Evolutionary conservation across 2,797 vertebrate genomes (phyloP), one percentile per base, ranked within the genome.

Genomic region (Pantherophis alleghaniensis): DNA sequence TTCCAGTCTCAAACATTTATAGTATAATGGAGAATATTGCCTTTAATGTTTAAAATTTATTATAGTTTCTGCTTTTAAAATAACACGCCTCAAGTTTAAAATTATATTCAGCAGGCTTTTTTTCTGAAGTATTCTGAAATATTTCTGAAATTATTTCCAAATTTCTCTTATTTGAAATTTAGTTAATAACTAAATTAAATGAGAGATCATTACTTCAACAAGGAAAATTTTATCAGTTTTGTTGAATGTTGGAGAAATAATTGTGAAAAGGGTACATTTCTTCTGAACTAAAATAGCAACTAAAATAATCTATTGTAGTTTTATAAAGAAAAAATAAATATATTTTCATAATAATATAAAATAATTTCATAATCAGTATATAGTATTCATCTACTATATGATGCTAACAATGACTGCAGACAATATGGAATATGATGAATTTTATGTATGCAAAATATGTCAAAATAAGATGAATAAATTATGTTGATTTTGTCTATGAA

Each of bases 1-100:
- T 96, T 90, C 24, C 59, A 24, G 61, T 93, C 28, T 53, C 56
- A n/a, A 91, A 89, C 47, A 32, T 5, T 94, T 89, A 93, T 53
- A 1, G 6, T 69, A 32, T 88, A 94, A 89, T 32, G 42, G 2
- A 63, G 89, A 92, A 93, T 57, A 93, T 86, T 94, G 88, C 91
- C 63, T 57, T 51, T 86, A 93, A 88, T 32, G n/a, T n/a, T 55
- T 56, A 87, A n/a, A 87, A 56, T 1, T 16, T 69, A 69, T 69
- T 32, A 69, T 69, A 69, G 7, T 32, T 69, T 60, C 57, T 37
- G 32, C 2, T 47, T 66, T 53, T 66, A 16, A 66, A 22, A 28
- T 28, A 51, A 66, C 26, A 90, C 20, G 4, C 13, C 28, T 57
- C 2, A 56, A 9, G 10, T 51, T 69, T 16, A 13, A 56, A 53